Evolutionary conservation across 1,140 invertebrate species (phyloP).

Genomic region (Venturia canescens): DNA sequence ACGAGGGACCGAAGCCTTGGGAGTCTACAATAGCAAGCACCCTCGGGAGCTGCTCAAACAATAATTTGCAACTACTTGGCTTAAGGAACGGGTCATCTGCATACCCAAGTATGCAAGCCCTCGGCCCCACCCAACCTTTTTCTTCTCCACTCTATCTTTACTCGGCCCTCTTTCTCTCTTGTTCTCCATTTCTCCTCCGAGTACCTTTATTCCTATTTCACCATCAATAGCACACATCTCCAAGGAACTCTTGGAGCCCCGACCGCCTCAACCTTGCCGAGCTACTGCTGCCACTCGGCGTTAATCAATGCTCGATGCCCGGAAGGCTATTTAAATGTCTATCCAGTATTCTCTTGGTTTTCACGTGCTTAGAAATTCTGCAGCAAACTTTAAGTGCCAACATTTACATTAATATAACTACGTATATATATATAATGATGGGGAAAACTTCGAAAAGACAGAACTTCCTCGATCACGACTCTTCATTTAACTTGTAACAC

Average conservation of each 20-base stretch:
- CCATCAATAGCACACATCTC: slow-evolving; percentile 7
- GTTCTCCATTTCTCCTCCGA: neutral
- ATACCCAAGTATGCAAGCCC: slow-evolving; percentile 44
- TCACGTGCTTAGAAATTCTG: slow-evolving; percentile 8
- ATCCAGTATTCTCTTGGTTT: slow-evolving; percentile 14
- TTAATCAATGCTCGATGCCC: slow-evolving; percentile 35
- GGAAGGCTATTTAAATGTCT: slow-evolving; percentile 45
- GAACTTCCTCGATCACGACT: too few species aligned
- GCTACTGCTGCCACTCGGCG: slow-evolving; percentile 30
- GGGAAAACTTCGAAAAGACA: too few species aligned
- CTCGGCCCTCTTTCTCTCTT: neutral
- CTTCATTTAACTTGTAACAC: too few species aligned
- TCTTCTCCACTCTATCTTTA: neutral
- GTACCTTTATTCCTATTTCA: slow-evolving; percentile 8
- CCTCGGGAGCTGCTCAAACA: slow-evolving; percentile 48
- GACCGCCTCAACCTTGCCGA: neutral
- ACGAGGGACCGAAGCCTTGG: neutral
- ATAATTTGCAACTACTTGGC: slow-evolving; percentile 49
- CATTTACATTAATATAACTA: neutral
- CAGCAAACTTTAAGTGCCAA: neutral
- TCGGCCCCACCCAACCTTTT: slow-evolving; percentile 18
- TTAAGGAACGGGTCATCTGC: slow-evolving; percentile 48
- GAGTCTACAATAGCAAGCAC: slow-evolving; percentile 36
- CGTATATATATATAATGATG: neutral
- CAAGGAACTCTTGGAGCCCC: neutral